phyloP scores from a whole-genome alignment of 2,888 invertebrate genomes.

The Cheilosia grossa region DNA sequence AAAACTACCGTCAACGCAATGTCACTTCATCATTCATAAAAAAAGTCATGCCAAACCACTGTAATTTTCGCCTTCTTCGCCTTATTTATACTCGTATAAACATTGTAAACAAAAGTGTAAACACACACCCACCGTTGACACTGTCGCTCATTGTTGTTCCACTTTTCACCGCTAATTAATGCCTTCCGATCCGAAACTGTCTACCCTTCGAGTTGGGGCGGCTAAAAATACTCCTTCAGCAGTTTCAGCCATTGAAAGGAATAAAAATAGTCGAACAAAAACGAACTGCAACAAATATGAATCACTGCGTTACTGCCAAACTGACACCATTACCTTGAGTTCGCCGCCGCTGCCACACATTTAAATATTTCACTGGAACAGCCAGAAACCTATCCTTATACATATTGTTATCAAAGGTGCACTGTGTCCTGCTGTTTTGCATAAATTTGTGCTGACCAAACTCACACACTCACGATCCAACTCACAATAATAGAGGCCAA shows the following conservation, averaged over 20 bases:
- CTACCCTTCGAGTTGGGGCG: neutral
- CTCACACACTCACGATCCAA: neutral
- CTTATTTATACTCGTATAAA: neutral
- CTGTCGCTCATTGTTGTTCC: neutral
- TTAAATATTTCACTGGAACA: constrained; percentile 32
- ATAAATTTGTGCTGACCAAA: neutral
- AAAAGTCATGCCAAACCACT: constrained; percentile 6
- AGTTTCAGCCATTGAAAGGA: neutral
- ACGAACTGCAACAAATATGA: neutral
- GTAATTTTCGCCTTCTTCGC: neutral
- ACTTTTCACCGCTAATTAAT: constrained; percentile 7
- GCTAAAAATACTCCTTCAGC: constrained; percentile 7
- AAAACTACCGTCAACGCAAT: no score
- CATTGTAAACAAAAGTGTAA: neutral
- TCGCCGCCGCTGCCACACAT: constrained; percentile 15
- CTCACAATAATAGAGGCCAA: constrained; percentile 28
- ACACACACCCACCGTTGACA: neutral
- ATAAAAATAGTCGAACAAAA: constrained; percentile 29
- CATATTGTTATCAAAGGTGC: constrained; percentile 35
- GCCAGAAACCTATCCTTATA: constrained; percentile 11
- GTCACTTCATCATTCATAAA: neutral
- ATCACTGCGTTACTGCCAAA: constrained; percentile 33
- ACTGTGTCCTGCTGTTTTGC: constrained; percentile 10
- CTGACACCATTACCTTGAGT: constrained; percentile 12
- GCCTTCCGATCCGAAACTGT: neutral